These are phyloP conservation scores for Rhinolophus ferrumequinum DNA, from an alignment of 2,113 vertebrate species.

Conservation along the genomic window DNA sequence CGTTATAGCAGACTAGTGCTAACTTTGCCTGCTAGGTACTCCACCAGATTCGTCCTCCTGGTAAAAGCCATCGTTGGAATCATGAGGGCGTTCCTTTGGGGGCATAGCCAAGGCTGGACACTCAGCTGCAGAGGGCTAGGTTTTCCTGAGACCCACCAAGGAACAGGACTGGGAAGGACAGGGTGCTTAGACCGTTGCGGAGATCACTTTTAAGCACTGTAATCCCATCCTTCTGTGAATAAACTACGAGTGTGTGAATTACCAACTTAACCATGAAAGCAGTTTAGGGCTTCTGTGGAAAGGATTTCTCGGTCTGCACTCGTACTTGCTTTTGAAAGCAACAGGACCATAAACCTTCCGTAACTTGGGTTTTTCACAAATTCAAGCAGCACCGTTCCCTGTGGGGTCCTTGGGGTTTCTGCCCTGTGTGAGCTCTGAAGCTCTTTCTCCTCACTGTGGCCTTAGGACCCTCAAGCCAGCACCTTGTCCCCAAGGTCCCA, in stretches of 20 bases:
- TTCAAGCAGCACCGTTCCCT: background rate
- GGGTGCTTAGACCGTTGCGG: too few relatives aligned
- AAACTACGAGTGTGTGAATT: background rate
- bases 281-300: too few relatives aligned
- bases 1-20: rapidly evolving
- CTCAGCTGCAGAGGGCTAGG: background rate
- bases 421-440: background rate
- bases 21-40: background rate
- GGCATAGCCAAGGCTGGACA: background rate
- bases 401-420: background rate
- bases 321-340: background rate
- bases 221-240: background rate
- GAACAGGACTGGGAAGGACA: background rate
- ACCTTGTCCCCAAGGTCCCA: background rate
- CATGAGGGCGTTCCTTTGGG: background rate
- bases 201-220: background rate
- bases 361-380: background rate
- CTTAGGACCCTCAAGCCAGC: background rate
- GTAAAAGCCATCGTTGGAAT: background rate
- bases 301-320: rapidly evolving
- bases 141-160: background rate
- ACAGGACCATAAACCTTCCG: background rate
- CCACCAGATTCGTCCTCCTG: background rate
- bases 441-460: too few relatives aligned
- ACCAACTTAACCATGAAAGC: background rate